Percentiles rank a stretch among this genome's conserved stretches.
phyloP scores from a whole-genome alignment of 2,888 invertebrate genomes.

The Polydrusus pterygomalis region DNA sequence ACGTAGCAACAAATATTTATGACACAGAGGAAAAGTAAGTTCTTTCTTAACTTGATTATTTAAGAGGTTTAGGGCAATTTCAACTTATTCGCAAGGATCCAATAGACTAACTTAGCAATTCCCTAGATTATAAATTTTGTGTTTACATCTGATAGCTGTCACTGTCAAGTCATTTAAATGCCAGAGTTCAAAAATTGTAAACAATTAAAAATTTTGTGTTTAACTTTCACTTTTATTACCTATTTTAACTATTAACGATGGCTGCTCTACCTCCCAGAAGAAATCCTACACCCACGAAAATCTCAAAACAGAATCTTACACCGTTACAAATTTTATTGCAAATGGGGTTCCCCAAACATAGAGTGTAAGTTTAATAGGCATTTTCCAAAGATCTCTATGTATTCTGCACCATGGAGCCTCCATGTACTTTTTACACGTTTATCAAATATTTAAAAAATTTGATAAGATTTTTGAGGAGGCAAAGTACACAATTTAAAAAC shows the following conservation, averaged over 20 bases:
- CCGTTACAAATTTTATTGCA: constrained; percentile 89
- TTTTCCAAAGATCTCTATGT: background rate
- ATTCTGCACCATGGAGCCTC: too few species aligned
- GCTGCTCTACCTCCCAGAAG: constrained; percentile 86
- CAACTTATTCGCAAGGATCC: background rate
- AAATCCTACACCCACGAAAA: constrained; percentile 82
- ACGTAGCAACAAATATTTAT: constrained; percentile 6
- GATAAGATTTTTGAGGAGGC: too few species aligned
- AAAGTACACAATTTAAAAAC: too few species aligned
- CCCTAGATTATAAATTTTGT: background rate
- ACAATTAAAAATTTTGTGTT: constrained; percentile 12
- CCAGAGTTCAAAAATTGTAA: constrained; percentile 31
- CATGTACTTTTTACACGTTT: too few species aligned
- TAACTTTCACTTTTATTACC: too few species aligned
- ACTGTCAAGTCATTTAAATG: constrained; percentile 33
- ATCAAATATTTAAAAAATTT: too few species aligned
- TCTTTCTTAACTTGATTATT: too few species aligned
- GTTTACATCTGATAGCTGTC: constrained; percentile 34
- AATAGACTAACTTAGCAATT: background rate
- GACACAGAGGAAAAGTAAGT: background rate
- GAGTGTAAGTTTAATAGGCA: constrained; percentile 82
- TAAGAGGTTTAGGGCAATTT: too few species aligned
- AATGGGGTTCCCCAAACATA: constrained; percentile 91
- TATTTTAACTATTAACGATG: constrained; percentile 72
- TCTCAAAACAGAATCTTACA: constrained; percentile 82